A percentile compares a stretch with the other conserved stretches of the same genome.
These are phyloP conservation scores for Agriotes lineatus DNA, from an alignment of 2,888 invertebrate species.

Conservation along the genomic window DNA sequence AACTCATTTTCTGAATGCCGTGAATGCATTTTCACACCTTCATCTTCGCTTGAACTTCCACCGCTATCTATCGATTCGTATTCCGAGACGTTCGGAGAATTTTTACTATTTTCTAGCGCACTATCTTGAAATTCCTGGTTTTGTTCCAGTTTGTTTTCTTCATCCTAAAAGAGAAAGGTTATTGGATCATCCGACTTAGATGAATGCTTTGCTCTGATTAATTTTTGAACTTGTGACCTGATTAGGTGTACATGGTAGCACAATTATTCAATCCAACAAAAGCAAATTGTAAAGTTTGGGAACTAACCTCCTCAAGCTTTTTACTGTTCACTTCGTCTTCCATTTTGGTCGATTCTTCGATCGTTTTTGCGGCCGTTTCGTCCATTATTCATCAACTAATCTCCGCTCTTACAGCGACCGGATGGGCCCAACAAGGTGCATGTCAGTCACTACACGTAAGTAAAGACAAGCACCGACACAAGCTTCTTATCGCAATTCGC, in stretches of 20 bases:
- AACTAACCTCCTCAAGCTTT: conserved; percentile 3
- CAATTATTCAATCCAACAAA: not conserved
- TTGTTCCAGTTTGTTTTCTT: conserved; percentile 1
- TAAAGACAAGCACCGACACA: not conserved
- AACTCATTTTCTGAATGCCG: conserved; percentile 15
- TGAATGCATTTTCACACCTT: conserved; percentile 40
- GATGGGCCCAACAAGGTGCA: not conserved
- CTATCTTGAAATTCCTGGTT: conserved; percentile 20
- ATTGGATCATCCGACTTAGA: not conserved
- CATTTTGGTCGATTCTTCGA: not conserved
- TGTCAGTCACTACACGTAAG: not conserved
- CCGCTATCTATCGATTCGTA: conserved; percentile 51
- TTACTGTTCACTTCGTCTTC: not conserved
- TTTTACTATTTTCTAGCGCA: conserved; percentile 48
- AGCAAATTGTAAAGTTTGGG: not conserved
- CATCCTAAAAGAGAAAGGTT: conserved; percentile 10
- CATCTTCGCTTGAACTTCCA: conserved; percentile 58
- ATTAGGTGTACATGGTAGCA: conserved; percentile 41
- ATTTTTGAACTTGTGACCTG: conserved; percentile 59
- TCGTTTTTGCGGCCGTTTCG: not conserved
- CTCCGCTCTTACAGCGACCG: not conserved
- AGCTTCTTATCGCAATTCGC: not conserved
- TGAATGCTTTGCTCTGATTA: conserved; percentile 57
- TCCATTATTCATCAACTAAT: conserved; percentile 3
- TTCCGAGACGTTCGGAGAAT: conserved; percentile 59